Conservation (phyloP, 2,797 vertebrate genomes). For the Cichlasoma orientale region DNA sequence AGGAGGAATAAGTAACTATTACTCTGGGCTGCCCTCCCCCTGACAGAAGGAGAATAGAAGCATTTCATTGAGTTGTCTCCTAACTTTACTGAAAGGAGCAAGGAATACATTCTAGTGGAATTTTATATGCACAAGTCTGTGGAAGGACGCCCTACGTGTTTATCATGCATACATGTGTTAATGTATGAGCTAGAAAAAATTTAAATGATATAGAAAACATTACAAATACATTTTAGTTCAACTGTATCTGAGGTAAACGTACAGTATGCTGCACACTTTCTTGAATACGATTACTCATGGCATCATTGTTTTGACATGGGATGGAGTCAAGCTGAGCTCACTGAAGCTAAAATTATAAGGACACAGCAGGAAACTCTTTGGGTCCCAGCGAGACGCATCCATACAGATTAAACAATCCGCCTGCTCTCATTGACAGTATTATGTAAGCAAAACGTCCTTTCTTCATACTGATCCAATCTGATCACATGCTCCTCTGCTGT, state of each 20-base stretch:
- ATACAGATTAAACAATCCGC: slow-evolving; percentile 26
- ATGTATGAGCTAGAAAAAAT: not conserved
- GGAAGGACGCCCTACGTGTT: not conserved
- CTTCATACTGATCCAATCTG: not conserved
- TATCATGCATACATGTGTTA: not conserved
- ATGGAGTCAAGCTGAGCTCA: slow-evolving; percentile 15
- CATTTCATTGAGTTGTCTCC: not conserved
- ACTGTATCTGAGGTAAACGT: too few relatives aligned
- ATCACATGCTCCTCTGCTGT: slow-evolving; percentile 48
- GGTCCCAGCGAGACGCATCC: slow-evolving; percentile 11
- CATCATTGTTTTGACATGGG: slow-evolving; percentile 19
- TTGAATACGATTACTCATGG: not conserved
- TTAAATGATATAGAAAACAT: too few relatives aligned
- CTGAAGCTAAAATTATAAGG: slow-evolving; percentile 1
- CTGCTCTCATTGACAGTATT: slow-evolving; percentile 39
- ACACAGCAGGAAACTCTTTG: slow-evolving; percentile 5
- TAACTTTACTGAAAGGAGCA: not conserved
- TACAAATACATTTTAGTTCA: too few relatives aligned
- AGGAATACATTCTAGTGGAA: not conserved
- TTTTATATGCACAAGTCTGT: not conserved
- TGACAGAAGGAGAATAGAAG: not conserved
- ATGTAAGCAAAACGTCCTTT: slow-evolving; percentile 35
- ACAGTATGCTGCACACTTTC: not conserved
- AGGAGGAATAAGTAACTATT: too few relatives aligned
- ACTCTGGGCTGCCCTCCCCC: too few relatives aligned